Evolutionary conservation across 1,140 invertebrate genomes (phyloP).

Genomic region (Aphelenchoides fujianensis): DNA sequence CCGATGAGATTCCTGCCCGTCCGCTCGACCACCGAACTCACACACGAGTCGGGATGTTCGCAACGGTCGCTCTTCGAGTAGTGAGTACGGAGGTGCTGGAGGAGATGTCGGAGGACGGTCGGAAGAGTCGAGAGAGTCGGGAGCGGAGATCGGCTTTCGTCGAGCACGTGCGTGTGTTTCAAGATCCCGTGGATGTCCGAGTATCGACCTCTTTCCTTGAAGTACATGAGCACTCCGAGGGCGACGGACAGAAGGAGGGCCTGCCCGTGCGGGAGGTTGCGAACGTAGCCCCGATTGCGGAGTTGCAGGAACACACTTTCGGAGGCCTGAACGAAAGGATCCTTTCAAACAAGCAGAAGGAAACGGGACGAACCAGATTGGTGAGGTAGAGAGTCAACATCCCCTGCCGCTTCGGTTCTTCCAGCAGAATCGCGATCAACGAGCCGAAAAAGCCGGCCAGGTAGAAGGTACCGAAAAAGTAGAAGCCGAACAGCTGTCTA

Average conservation of each 20-base stretch:
- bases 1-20: conserved; percentile 41
- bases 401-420: conserved; percentile 42
- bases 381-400: conserved; percentile 55
- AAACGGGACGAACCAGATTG: conserved; percentile 51
- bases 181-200: conserved; percentile 15
- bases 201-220: neutral
- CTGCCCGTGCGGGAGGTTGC: conserved; percentile 40
- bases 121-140: neutral
- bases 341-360: neutral
- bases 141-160: neutral
- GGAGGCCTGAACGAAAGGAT: conserved; percentile 52
- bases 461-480: conserved; percentile 14
- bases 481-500: conserved; percentile 54
- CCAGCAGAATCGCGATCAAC: conserved; percentile 51
- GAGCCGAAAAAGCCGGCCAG: conserved; percentile 43
- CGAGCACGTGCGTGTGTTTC: conserved; percentile 34
- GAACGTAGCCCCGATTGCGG: conserved; percentile 48
- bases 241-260: conserved; percentile 53
- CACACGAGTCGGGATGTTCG: conserved; percentile 42
- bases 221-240: conserved; percentile 31
- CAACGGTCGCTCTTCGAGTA: conserved; percentile 23
- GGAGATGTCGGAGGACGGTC: neutral
- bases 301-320: conserved; percentile 56
- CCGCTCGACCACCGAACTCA: conserved; percentile 40
- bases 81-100: conserved; percentile 24